phyloP scores from a whole-genome alignment of 30 jellyfish, hydroid and myxozoan species.

The Hydra vulgaris region DNA sequence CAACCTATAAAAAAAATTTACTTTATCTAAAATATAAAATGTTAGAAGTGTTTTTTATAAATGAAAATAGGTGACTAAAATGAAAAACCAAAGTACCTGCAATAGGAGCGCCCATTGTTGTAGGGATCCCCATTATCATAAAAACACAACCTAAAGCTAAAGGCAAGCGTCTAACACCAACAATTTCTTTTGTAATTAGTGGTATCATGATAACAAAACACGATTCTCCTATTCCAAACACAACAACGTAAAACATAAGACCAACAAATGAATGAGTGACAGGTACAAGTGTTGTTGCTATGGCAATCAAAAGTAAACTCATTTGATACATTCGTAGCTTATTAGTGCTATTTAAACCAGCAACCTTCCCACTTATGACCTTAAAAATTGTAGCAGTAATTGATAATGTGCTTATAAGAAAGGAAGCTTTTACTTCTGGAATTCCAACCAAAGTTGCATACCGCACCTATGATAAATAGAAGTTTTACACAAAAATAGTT shows the following conservation, averaged over 20 bases:
- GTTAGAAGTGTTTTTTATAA: too few relatives aligned
- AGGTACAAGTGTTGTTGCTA: conserved; percentile 78
- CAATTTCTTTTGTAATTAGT: conserved; percentile 82
- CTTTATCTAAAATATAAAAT: too few relatives aligned
- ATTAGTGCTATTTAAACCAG: conserved; percentile 60
- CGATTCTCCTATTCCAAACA: conserved; percentile 89
- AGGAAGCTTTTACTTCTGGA: conserved; percentile 57
- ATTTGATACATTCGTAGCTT: conserved; percentile 43
- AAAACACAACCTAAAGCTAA: conserved; percentile 91
- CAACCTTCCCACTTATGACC: conserved; percentile 75
- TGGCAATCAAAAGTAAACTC: conserved; percentile 61
- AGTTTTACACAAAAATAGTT: neutral
- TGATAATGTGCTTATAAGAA: conserved; percentile 70
- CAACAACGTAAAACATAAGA: conserved; percentile 57
- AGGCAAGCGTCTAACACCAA: conserved; percentile 72
- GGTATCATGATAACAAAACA: conserved; percentile 83
- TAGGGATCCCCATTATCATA: conserved; percentile 85
- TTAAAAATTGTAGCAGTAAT: conserved; percentile 80
- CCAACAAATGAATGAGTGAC: conserved; percentile 55
- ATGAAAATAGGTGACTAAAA: too few relatives aligned
- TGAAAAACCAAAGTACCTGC: conserved; percentile 80
- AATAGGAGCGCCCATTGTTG: conserved; percentile 92
- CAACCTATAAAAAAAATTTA: conserved; percentile 42
- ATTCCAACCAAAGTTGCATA: conserved; percentile 82
- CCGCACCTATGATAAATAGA: conserved; percentile 40